Base-by-base conservation (phyloP, 2,888 invertebrate species). In the Ophion slaviceki region DNA sequence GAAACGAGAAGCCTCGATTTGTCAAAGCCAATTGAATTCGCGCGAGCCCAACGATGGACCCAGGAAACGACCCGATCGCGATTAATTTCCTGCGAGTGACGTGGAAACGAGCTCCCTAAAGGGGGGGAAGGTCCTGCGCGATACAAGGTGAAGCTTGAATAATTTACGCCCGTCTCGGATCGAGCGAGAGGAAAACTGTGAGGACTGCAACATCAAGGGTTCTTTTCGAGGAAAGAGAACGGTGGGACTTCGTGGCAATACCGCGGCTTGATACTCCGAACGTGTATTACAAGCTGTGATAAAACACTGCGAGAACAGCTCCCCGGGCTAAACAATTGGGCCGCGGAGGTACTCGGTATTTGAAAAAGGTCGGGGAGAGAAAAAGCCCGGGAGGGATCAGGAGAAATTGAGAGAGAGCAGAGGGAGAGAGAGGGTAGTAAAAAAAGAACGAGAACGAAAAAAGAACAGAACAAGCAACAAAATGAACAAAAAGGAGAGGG, bases 21-120 rank as follows among this genome's bases (percentile, higher is more conserved):
- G 57, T 47, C 67, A 67, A 53, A 53, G 45, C 24, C 28, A 53
- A 75, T 74, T n/a, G 61, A 80, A 67, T 74, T 71, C 20, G 45
- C 24, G 10, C 40, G 20, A 20, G 71, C 47, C 17, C 45, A 71
- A 24, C 8, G 10, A 62, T 66, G 59, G 66, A 10, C 84, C 67
- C 66, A 2, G 77, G 45, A 75, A 77, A 68, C 59, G 45, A 78
- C 61, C 36, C 24, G n/a, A 45, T 32, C 36, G 61, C 80, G 20
- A 72, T 84, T 77, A 57, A 71, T 84, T 74, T 62, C 53, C 14
- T 10, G 32, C 40, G 62, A 71, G 64, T 71, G 64, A 76, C 47
- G 64, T 57, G n/a, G 17, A 32, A 24, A 40, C 66, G 76, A 72
- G 80, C 72, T 24, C n/a, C 7, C 40, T n/a, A 36, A 36, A 57